A percentile compares a stretch with the other conserved stretches of the same genome.
These are phyloP conservation scores for Actenoides hombroni DNA, from an alignment of 2,113 vertebrate species.

Conservation along the genomic window DNA sequence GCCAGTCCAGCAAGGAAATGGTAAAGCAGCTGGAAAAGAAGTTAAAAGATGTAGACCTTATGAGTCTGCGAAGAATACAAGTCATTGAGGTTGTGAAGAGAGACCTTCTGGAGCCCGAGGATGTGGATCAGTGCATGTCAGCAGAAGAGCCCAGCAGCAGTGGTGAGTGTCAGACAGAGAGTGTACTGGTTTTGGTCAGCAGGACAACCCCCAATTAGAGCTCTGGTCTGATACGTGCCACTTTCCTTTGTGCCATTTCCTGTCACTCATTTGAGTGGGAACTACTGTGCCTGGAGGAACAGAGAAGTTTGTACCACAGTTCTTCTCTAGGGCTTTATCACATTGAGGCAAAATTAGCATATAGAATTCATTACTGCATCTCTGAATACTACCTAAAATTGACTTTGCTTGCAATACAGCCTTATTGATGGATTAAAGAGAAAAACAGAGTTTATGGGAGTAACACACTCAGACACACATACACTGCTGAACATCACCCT, in stretches of 20 bases:
- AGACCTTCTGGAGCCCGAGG: slow-evolving; percentile 33
- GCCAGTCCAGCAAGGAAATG: slow-evolving; percentile 76
- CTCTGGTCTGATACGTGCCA: not conserved
- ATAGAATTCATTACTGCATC: not conserved
- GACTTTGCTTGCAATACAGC: not conserved
- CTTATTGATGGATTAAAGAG: not conserved
- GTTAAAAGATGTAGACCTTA: slow-evolving; percentile 79
- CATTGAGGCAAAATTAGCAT: not conserved
- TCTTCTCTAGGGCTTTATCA: not conserved
- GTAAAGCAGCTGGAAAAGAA: slow-evolving; percentile 80
- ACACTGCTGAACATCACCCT: not conserved
- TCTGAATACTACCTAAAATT: not conserved
- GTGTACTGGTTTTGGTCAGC: not conserved
- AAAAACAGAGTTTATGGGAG: not conserved
- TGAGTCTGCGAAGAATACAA: slow-evolving; percentile 80
- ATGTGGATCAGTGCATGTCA: slow-evolving; percentile 38
- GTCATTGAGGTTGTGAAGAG: slow-evolving; percentile 78
- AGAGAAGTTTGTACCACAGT: not conserved
- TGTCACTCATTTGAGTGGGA: not conserved
- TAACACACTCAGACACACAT: not conserved
- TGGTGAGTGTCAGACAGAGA: slow-evolving; percentile 23
- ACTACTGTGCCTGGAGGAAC: not conserved
- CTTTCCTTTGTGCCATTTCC: not conserved
- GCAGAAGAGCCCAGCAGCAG: slow-evolving; percentile 52
- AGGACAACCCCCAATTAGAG: not conserved